phyloP scores from a whole-genome alignment of 2,113 vertebrate genomes.

The Corydoras sp. region DNA sequence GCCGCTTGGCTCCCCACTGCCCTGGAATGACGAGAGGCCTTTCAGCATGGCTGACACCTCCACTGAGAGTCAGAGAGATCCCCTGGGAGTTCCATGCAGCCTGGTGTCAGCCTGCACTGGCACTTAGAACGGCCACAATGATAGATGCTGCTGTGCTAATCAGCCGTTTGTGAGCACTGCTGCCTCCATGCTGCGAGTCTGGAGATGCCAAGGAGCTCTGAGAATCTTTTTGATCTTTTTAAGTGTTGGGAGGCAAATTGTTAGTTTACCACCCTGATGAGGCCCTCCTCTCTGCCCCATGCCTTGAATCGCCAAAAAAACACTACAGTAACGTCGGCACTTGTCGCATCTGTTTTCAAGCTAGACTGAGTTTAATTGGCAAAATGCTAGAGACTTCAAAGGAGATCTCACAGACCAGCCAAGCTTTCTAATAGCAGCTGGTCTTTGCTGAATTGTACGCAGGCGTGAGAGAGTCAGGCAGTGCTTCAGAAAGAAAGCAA shows the following conservation, averaged over 20 bases:
- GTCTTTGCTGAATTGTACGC: constrained; percentile 37
- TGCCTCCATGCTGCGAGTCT: constrained; percentile 37
- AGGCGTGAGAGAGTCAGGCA: constrained; percentile 1
- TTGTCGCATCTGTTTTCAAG: constrained; percentile 43
- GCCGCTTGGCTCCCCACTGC: constrained; percentile 35
- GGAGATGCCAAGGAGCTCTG: constrained; percentile 42
- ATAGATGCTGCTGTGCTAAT: constrained; percentile 47
- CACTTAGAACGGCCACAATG: constrained; percentile 39
- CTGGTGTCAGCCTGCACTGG: constrained; percentile 40
- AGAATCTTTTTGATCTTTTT: constrained; percentile 49
- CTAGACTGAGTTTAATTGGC: constrained; percentile 41
- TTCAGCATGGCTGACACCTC: constrained; percentile 44
- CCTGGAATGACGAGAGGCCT: constrained; percentile 40
- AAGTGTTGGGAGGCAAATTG: constrained; percentile 46
- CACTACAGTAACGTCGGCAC: constrained; percentile 40
- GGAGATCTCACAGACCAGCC: constrained; percentile 35
- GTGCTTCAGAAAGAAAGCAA: constrained; percentile 10
- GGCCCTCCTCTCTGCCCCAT: constrained; percentile 31
- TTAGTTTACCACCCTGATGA: constrained; percentile 47
- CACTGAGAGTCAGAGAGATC: constrained; percentile 40
- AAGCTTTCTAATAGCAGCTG: constrained; percentile 31
- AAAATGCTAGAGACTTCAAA: constrained; percentile 39
- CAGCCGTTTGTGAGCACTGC: constrained; percentile 42
- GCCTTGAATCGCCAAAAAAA: constrained; percentile 32
- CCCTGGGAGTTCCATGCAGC: constrained; percentile 40